Conservation (phyloP, 2,888 invertebrate genomes). For the Sclerodermus sp. region DNA sequence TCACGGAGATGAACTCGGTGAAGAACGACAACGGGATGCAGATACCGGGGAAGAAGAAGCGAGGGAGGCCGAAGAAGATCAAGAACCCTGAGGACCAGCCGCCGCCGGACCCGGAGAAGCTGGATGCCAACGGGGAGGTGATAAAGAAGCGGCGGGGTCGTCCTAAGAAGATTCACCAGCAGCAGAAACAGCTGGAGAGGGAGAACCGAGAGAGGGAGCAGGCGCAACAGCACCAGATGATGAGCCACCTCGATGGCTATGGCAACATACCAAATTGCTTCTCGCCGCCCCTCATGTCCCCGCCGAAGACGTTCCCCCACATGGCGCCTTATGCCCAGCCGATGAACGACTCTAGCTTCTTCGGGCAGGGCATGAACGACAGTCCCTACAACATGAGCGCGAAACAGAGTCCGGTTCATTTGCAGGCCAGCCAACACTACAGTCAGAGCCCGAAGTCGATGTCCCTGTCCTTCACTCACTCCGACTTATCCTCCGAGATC, state of each 20-base stretch:
- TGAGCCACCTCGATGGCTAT: conserved; percentile 47
- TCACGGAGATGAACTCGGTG: conserved; percentile 45
- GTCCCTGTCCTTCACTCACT: conserved; percentile 66
- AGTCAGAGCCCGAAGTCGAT: conserved; percentile 56
- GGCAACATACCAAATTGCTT: conserved; percentile 48
- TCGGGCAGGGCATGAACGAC: conserved; percentile 48
- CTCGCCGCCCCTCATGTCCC: conserved; percentile 52
- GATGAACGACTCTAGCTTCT: conserved; percentile 47
- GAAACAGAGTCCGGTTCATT: conserved; percentile 56
- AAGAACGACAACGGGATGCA: conserved; percentile 49
- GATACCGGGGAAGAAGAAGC: conserved; percentile 79
- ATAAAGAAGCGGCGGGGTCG: conserved; percentile 87
- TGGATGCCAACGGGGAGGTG: conserved; percentile 62
- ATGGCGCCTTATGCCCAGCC: conserved; percentile 53
- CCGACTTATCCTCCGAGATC: conserved; percentile 76
- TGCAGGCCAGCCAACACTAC: conserved; percentile 45
- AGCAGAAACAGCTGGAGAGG: conserved; percentile 50
- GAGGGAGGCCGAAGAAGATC: conserved; percentile 87
- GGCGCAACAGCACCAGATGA: conserved; percentile 36
- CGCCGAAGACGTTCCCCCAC: conserved; percentile 52
- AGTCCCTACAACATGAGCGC: conserved; percentile 50
- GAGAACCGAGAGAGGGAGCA: conserved; percentile 46
- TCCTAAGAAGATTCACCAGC: conserved; percentile 78
- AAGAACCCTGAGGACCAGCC: conserved; percentile 71
- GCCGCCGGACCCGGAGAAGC: conserved; percentile 55